Conservation (phyloP, 2,797 vertebrate genomes). For the Paguma larvata region DNA sequence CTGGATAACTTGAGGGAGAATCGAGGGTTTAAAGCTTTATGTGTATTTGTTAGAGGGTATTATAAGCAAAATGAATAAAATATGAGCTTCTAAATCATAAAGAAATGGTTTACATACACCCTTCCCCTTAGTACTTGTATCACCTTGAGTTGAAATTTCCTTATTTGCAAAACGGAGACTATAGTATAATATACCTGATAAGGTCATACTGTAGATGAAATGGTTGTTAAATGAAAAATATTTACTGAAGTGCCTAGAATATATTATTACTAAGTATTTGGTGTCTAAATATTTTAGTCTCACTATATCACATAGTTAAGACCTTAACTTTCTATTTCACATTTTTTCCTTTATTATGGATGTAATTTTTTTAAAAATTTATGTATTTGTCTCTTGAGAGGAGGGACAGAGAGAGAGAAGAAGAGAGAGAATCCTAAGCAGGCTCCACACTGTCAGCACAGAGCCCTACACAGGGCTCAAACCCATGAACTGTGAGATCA, state of each 20-base stretch:
- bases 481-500: too few species aligned
- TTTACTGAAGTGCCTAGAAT: neutral
- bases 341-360: neutral
- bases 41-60: neutral
- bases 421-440: too few species aligned
- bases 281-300: neutral
- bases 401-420: too few species aligned
- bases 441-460: too few species aligned
- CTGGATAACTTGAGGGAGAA: neutral
- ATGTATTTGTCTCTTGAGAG: too few species aligned
- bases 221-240: neutral
- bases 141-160: rapidly evolving
- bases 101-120: neutral
- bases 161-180: neutral
- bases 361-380: neutral
- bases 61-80: neutral
- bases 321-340: neutral
- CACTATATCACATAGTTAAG: neutral
- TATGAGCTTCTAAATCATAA: neutral
- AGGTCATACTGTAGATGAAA: neutral
- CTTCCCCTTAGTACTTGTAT: rapidly evolving
- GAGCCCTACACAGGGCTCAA: too few species aligned
- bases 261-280: neutral
- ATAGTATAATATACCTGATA: neutral
- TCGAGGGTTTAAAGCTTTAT: neutral